Evolutionary conservation across 2,888 invertebrate species (phyloP), one percentile per base, ranked within the genome.

Genomic region (Polyommatus iphigenia): DNA sequence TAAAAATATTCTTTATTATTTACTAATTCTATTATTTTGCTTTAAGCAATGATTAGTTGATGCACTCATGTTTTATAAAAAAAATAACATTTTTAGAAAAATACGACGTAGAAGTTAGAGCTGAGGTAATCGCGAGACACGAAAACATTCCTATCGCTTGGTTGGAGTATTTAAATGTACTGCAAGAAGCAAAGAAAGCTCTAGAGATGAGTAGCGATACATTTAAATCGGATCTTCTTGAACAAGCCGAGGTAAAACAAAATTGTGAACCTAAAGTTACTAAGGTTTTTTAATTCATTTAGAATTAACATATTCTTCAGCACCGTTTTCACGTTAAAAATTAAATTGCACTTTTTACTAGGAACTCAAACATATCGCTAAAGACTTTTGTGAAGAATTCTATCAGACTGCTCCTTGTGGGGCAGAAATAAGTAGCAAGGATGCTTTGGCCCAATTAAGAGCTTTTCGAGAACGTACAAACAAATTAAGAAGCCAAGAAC

Each of bases 101-200:
- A 86, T 97, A 97, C 87, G 96, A 96, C 81, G 96, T 97, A 0
- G 94, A 96, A 77, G 89, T 97, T 77, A 92, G 96, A 71, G 94
- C 95, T 15, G 95, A 96, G 80, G 95, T 96, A 88, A 86, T 90
- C 24, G 89, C 90, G 10, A 91, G 94, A 76, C 93, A 96, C 80
- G 94, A 95, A 82, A 95, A 95, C 77, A 95, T 98, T 76, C 95
- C 95, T 3, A 85, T 89, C 0, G 88, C 95, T 71, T 98, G 98
- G 98, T 86, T 94, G 50, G 94, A 95, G 2, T 98, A 98, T 90
- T 91, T 97, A 76, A 90, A 94, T 75, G 88, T 95, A 18, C 90
- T 98, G 15, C 95, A 95, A 78, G 96, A 97, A 81, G 96, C 97
- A 0, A 97, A 97, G 82, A 96, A 96, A 83, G 95, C 96, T 94